Base-by-base conservation (phyloP, 2,797 vertebrate species). In the Pagetopsis macropterus region DNA sequence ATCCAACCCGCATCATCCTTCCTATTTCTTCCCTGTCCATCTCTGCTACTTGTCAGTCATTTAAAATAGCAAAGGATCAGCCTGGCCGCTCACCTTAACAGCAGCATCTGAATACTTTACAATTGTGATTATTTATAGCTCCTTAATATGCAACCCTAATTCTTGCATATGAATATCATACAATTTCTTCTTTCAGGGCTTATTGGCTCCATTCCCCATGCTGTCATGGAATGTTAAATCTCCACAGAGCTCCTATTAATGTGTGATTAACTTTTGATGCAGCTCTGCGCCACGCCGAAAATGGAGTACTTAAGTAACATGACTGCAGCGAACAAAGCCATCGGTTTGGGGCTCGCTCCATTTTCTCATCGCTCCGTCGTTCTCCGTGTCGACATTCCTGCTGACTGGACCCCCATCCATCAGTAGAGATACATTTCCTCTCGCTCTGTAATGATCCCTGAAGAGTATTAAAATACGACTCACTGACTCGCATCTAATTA, bases 401-500 rank as follows among this genome's bases (percentile, higher is more conserved):
- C 88, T 87, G 85, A 91, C 87, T 82, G 50, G 37, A 75, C 73
- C 44, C 78, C 72, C 90, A 87, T 90, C 88, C 79, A 83, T 90
- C 89, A 84, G 84, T 72, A 79, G 82, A 73, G 83, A 85, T 85
- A 74, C 71, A 82, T 87, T 84, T 83, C 67, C 76, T 70, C 84
- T 67, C 61, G 49, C 74, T 81, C 75, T 74, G 84, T 91, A 89
- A 93, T 83, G 89, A 93, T 91, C 89, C 85, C 90, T 67, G 83
- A 86, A 89, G 91, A 90, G 89, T 85, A 89, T 90, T 88, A 87
- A 90, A 90, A 78, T 79, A 85, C 84, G 71, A 90, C 72, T 91
- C 89, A 91, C 74, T 91, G 90, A 91, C 82, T 91, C 75, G 78
- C 85, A 91, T 88, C 88, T 91, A 93, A 93, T 94, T 92, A 89